These are phyloP conservation scores for Asteroscopus sphinx DNA, from an alignment of 2,888 invertebrate species.

Conservation along the genomic window DNA sequence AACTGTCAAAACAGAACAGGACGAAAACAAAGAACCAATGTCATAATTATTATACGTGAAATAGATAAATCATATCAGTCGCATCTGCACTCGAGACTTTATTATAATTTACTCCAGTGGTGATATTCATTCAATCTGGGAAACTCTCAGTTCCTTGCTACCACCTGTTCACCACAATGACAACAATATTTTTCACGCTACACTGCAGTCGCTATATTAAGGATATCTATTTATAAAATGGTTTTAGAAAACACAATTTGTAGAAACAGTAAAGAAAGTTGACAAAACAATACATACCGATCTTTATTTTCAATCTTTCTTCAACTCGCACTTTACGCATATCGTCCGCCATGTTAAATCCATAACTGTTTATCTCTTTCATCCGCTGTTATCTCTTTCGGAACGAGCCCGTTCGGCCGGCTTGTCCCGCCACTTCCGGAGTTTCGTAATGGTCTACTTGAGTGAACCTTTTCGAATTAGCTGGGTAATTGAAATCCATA, in stretches of 20 bases:
- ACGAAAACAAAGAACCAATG: constrained; percentile 80
- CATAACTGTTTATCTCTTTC: constrained; percentile 92
- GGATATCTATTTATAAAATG: constrained; percentile 24
- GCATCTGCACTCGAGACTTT: constrained; percentile 46
- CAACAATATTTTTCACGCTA: constrained; percentile 72
- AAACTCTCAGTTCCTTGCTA: constrained; percentile 70
- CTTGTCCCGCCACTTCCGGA: constrained; percentile 89
- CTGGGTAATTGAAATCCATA: constrained; percentile 69
- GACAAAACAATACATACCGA: constrained; percentile 92
- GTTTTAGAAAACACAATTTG: constrained; percentile 33
- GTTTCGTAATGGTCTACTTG: constrained; percentile 89
- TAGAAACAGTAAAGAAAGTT: constrained; percentile 45
- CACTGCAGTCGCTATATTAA: constrained; percentile 17
- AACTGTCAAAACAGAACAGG: constrained; percentile 82
- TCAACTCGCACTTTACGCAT: constrained; percentile 97
- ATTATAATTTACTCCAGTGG: constrained; percentile 52
- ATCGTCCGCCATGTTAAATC: constrained; percentile 97
- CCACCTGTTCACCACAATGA: constrained; percentile 87
- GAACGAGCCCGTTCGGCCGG: constrained; percentile 88
- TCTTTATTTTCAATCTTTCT: constrained; percentile 98
- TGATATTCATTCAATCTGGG: constrained; percentile 74
- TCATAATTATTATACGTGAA: constrained; percentile 48
- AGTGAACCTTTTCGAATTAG: constrained; percentile 77
- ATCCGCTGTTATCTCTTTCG: constrained; percentile 90
- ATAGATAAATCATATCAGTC: constrained; percentile 48